Evolutionary conservation across 2,797 vertebrate species (phyloP), one percentile per base, ranked within the genome.

Genomic region (Semaprochilodus insignis): DNA sequence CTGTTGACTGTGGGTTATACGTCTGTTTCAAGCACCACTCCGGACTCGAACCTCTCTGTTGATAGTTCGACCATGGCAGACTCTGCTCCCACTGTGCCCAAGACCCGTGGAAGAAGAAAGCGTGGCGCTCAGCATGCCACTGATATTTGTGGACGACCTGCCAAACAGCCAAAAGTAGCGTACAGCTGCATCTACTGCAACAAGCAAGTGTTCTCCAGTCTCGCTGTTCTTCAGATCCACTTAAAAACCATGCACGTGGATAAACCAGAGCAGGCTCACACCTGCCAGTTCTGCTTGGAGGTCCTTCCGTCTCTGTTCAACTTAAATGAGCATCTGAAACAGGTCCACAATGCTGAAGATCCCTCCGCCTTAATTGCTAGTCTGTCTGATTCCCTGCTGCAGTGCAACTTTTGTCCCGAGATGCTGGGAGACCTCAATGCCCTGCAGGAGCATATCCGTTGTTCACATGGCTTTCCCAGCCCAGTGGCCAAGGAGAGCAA

Each of bases 151-250:
- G 95, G 96, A 44, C 96, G 97, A 85, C 93, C 97, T 0, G 95
- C 94, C 86, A 99, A 99, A 87, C 97, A 98, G 88, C 94, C 96
- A 0, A 99, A 99, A 93, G 94, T 98, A 83, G 96, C 97, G 59
- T 99, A 99, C 85, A 99, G 97, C 93, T 99, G 98, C 91, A 96
- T 97, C 85, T 98, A 99, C 89, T 99, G 98, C 95, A 98, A 97
- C 93, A 99, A 98, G 86, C 97, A 99, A 89, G 93, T 97, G 19
- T 99, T 99, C 90, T 97, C 97, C 70, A 99, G 98, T 90, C 95
- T 99, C 83, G 97, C 98, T 7, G 97, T 98, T 80, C 94, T 99
- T 88, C 97, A 99, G 93, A 97, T 98, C 91, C 98, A 99, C 93
- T 92, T 99, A 88, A 96, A 98, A 93, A 99, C 97, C 91, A 98